Base-by-base conservation (phyloP, 2,113 vertebrate species). In the Lota lota region DNA sequence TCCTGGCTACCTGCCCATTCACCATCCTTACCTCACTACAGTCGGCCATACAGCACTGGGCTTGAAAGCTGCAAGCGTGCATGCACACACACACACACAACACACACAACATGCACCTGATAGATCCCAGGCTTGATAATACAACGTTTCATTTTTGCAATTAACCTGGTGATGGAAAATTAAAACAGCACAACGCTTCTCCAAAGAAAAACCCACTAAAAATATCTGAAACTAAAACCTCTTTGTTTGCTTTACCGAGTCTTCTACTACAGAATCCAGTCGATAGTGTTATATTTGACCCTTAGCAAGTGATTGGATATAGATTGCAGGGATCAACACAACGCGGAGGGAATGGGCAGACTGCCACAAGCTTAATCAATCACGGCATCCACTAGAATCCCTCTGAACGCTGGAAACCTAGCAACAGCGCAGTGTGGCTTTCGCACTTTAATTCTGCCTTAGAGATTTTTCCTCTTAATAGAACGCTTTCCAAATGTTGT, bases 1-100 rank as follows among this genome's bases (percentile, higher is more conserved):
- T 64, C 58, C 40, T 50, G 77, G 74, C 74, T 51, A 22, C 36
- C 62, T 70, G 77, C 80, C 80, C 72, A 36, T 74, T 63, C 61
- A 36, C 56, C 72, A 36, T 71, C 69, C 69, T 24, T 51, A 60
- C 72, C 63, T 51, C 56, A 54, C 40, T 64, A 24, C 66, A 61
- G 65, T 47, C 22, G 19, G 40, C 40, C 63, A 14, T 17, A 2
- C 40, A 15, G n/a, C 63, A 16, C 20, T 15, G 63, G 64, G 63
- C 68, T 47, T 10, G 54, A 5, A 5, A 56, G 12, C 51, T 61
- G 36, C 10, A 54, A 20, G 54, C 20, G 22, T 19, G 4, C 50
- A 40, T 11, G 33, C 28, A 58, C 62, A 64, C 16, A 11, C 40
- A 19, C 47, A 67, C 22, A 58, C 22, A 47, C 14, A 64, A 65